Percentiles rank a stretch among this genome's conserved stretches.
These are phyloP conservation scores for Orussus abietinus DNA, from an alignment of 1,140 invertebrate species.

Conservation along the genomic window DNA sequence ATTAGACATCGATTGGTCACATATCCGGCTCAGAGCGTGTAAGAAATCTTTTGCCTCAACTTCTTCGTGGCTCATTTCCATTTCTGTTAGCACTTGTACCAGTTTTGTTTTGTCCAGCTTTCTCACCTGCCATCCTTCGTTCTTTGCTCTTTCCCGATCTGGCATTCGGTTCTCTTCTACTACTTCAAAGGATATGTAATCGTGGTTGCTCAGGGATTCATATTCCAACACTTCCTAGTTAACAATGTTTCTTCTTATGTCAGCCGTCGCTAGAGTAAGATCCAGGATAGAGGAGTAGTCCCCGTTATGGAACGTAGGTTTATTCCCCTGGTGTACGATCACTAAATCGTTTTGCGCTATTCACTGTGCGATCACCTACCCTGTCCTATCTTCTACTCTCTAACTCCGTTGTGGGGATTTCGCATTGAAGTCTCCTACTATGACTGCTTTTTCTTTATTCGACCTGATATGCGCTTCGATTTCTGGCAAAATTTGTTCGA, in stretches of 20 bases:
- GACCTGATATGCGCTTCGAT: neutral
- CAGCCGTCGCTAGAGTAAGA: slow-evolving; percentile 11
- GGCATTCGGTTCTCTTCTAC: neutral
- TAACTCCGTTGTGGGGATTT: slow-evolving; percentile 10
- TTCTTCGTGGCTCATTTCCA: slow-evolving; percentile 11
- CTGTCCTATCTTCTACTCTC: slow-evolving; percentile 6
- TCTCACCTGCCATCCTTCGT: slow-evolving; percentile 8
- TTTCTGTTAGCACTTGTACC: slow-evolving; percentile 12
- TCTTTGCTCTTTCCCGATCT: slow-evolving; percentile 12
- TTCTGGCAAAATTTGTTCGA: no score
- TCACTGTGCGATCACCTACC: slow-evolving; percentile 11
- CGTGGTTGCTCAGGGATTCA: slow-evolving; percentile 15
- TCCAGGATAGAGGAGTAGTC: slow-evolving; percentile 15
- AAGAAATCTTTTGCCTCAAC: neutral
- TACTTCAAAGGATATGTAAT: slow-evolving; percentile 10
- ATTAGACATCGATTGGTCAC: no score
- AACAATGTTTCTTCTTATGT: slow-evolving; percentile 8
- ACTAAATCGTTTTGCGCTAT: slow-evolving; percentile 15
- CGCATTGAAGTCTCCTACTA: slow-evolving; percentile 12
- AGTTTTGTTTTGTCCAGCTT: slow-evolving; percentile 8
- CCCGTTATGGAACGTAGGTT: slow-evolving; percentile 15
- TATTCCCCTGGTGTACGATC: slow-evolving; percentile 12
- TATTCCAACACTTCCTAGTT: slow-evolving; percentile 10
- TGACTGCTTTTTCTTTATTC: slow-evolving; percentile 9
- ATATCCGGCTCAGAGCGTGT: no score